A percentile compares a stretch with the other conserved stretches of the same genome.
Evolutionary conservation across 1,140 invertebrate genomes (phyloP).

Genomic region (Olivierus martensii): DNA sequence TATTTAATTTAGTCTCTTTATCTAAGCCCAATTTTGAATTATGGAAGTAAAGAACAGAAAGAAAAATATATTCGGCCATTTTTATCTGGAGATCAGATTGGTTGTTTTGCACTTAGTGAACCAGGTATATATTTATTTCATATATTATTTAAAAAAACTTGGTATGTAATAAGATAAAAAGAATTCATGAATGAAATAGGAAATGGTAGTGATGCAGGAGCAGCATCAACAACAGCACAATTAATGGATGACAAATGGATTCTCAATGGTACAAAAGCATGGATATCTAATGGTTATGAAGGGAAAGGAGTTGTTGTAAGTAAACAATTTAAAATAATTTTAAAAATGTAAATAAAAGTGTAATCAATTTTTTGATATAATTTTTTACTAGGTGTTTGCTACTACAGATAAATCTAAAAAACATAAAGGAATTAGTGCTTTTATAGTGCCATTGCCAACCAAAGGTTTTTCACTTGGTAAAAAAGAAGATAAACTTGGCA

Average conservation of each 20-base stretch:
- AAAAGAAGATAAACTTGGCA: conserved; percentile 91
- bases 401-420: conserved; percentile 82
- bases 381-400: conserved; percentile 52
- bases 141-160: too few species aligned
- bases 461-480: conserved; percentile 68
- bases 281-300: conserved; percentile 89
- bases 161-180: too few species aligned
- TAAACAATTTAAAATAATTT: too few species aligned
- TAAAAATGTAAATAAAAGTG: too few species aligned
- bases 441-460: conserved; percentile 67
- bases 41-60: conserved; percentile 69
- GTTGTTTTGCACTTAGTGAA: conserved; percentile 68
- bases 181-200: conserved; percentile 29
- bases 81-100: conserved; percentile 45
- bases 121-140: conserved; percentile 48
- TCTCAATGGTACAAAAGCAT: conserved; percentile 85
- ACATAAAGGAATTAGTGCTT: conserved; percentile 81
- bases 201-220: conserved; percentile 77
- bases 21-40: conserved; percentile 61
- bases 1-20: conserved; percentile 44
- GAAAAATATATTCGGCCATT: conserved; percentile 64
- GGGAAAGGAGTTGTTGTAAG: conserved; percentile 55
- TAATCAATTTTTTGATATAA: too few species aligned
- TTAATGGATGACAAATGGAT: conserved; percentile 50
- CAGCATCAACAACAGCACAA: conserved; percentile 72